A percentile compares a stretch with the other conserved stretches of the same genome.
phyloP scores from a whole-genome alignment of 2,113 vertebrate species.

The Corythornis cristatus region DNA sequence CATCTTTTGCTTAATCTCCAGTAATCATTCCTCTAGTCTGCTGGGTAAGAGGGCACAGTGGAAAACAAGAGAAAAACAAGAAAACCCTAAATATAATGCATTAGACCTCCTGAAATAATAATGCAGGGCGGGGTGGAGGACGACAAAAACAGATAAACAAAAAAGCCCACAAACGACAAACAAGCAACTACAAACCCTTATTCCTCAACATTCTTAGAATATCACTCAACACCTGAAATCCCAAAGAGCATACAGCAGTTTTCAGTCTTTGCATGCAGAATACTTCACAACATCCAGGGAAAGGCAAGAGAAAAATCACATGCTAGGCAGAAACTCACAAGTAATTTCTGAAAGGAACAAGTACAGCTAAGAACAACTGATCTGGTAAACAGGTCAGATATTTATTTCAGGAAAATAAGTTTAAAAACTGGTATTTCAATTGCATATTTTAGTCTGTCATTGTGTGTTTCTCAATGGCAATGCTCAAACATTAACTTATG shows the following conservation, averaged over 20 bases:
- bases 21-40: neutral
- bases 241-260: neutral
- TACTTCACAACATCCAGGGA: neutral
- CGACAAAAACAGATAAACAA: no score
- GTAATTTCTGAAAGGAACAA: neutral
- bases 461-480: neutral
- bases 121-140: no score
- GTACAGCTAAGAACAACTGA: neutral
- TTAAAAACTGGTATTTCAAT: neutral
- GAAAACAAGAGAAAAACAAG: neutral
- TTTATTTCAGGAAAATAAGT: neutral
- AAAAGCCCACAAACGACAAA: neutral
- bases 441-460: neutral
- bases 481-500: neutral
- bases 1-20: slow-evolving; percentile 13
- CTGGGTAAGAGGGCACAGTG: slow-evolving; percentile 6
- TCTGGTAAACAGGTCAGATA: neutral
- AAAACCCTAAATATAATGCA: neutral
- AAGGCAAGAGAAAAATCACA: neutral
- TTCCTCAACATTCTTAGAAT: neutral
- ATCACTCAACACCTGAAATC: neutral
- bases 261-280: neutral
- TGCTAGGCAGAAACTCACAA: neutral
- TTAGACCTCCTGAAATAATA: no score
- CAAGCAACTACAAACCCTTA: neutral